phyloP scores from a whole-genome alignment of 2,888 invertebrate species.

The Podotricha telesiphe region DNA sequence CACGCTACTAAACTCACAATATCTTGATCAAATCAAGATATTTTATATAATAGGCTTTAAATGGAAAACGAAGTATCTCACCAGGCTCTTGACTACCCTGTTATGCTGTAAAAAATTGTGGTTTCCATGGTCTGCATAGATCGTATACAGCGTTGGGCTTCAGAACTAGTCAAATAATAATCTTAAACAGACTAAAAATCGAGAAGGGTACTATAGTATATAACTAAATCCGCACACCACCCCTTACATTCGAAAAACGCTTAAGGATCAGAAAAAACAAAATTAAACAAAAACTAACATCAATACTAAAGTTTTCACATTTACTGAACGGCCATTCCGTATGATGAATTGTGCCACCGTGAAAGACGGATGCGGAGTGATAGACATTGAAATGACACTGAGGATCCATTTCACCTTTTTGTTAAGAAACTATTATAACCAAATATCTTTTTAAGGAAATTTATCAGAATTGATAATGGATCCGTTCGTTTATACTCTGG shows the following conservation, averaged over 20 bases:
- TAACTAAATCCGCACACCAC: neutral
- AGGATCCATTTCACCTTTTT: neutral
- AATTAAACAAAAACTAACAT: conserved; percentile 8
- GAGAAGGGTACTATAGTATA: neutral
- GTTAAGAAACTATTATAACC: conserved; percentile 9
- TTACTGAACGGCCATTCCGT: neutral
- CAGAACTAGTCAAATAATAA: too few species aligned
- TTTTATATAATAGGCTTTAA: too few species aligned
- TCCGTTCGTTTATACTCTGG: neutral
- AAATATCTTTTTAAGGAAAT: neutral
- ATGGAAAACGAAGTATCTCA: too few species aligned
- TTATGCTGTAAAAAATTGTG: too few species aligned
- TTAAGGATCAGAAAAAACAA: neutral
- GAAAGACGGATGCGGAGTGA: neutral
- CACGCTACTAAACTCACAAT: too few species aligned
- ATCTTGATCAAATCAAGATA: too few species aligned
- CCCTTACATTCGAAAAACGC: neutral
- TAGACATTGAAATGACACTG: conserved; percentile 12
- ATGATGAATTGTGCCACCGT: neutral
- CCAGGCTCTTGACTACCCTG: too few species aligned
- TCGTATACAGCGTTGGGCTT: too few species aligned
- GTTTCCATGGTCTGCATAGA: too few species aligned
- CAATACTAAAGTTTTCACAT: conserved; percentile 5
- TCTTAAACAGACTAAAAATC: neutral
- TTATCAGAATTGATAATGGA: neutral